Evolutionary conservation across 2,888 invertebrate species (phyloP), one percentile per base, ranked within the genome.

Genomic region (Cephus sareptanus): DNA sequence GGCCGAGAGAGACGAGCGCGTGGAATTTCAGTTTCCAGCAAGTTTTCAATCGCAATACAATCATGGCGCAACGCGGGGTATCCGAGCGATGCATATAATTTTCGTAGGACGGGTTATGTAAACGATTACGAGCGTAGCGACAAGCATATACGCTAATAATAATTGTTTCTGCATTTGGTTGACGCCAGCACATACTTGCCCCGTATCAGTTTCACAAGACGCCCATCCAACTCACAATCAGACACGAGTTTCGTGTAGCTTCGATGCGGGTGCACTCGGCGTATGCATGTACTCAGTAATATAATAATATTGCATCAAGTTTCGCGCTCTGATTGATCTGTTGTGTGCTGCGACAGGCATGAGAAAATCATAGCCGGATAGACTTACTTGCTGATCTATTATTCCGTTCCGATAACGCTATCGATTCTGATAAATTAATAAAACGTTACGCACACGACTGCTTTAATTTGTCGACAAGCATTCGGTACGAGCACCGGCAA

Each of bases 101-200:
- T 23, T 56, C 56, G 9, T 56, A 23, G 23, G 56, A 23, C 23
- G 56, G 9, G 56, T 56, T 56, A 56, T 56, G 56, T 56, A 56
- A 56, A 56, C 56, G 56, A 56, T 56, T 56, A 56, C 23, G 56
- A 56, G 56, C 56, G 6, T 23, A 56, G 56, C 56, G 56, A 56
- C 23, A 9, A 56, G 9, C 56, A 23, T 56, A 56, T 9, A 23
- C 56, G 56, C 23, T 56, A 56, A 56, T 74, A 78, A 80, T 83
- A 79, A 81, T 81, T 68, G 68, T 74, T 71, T 74, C 73, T 31
- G 71, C 56, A 33, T 76, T 83, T 75, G 79, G 78, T 83, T 82
- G 83, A 84, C 81, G 83, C 80, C 78, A 84, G 83, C 83, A 77
- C 80, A 83, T 83, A 83, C 76, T 81, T 79, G 79, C 79, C 77